These are phyloP conservation scores for Gallirallus australis DNA, from an alignment of 2,797 vertebrate species.

Conservation along the genomic window DNA sequence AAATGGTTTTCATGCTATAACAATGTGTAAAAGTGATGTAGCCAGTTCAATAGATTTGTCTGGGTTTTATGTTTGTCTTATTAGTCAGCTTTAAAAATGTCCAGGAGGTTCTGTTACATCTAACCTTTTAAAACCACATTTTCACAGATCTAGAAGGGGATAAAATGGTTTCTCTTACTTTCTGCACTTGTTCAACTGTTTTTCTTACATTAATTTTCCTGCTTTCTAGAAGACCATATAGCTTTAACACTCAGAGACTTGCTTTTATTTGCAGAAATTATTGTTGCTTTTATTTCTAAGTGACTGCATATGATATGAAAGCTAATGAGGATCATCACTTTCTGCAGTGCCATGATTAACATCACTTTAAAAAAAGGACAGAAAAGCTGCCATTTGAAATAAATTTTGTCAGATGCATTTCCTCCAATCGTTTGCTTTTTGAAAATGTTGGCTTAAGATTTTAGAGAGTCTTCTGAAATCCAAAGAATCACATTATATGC, in stretches of 20 bases:
- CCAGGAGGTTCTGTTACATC: not conserved
- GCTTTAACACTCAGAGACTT: not conserved
- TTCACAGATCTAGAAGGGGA: not conserved
- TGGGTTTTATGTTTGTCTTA: not conserved
- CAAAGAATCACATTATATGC: not conserved
- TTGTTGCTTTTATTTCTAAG: not conserved
- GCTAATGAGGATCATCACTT: not conserved
- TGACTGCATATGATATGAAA: not conserved
- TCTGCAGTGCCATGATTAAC: not conserved
- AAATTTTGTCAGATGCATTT: not conserved
- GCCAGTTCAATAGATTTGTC: not conserved
- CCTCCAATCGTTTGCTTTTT: not conserved
- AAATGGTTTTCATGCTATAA: not conserved
- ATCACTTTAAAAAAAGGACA: not conserved
- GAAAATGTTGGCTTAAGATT: not conserved
- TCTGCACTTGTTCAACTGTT: not conserved
- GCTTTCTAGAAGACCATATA: not conserved
- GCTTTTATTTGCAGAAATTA: not conserved
- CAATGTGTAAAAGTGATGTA: not conserved
- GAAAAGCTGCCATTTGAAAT: not conserved
- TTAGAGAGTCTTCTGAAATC: not conserved
- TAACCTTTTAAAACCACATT: not conserved
- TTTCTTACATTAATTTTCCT: not conserved
- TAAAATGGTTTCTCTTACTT: not conserved
- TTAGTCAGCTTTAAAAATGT: not conserved